Evolutionary conservation across 1,140 invertebrate species (phyloP).

Genomic region (Formica exsecta): DNA sequence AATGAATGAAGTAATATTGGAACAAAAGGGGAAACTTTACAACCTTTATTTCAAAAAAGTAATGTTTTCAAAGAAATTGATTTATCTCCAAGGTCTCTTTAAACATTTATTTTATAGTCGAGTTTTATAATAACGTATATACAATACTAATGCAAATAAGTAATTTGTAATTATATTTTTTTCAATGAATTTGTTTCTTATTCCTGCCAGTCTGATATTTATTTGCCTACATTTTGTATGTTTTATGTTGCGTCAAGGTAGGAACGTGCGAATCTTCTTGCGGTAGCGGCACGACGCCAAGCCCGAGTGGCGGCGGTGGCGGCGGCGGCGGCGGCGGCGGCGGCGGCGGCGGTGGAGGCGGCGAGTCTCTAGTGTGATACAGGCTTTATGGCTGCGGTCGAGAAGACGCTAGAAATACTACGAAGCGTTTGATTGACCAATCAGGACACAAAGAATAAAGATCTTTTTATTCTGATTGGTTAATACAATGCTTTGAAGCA

Average conservation of each 20-base stretch:
- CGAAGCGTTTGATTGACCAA: too few species aligned
- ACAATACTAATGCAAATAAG: background rate
- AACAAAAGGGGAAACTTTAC: too few species aligned
- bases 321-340: slow-evolving; percentile 84
- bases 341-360: slow-evolving; percentile 84
- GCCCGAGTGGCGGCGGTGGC: slow-evolving; percentile 81
- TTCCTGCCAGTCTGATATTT: background rate
- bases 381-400: too few species aligned
- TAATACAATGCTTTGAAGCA: too few species aligned
- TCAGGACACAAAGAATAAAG: too few species aligned
- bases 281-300: slow-evolving; percentile 83
- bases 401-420: too few species aligned
- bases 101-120: background rate
- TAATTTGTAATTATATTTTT: background rate
- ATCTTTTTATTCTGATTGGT: too few species aligned
- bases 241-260: slow-evolving; percentile 73
- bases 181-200: background rate
- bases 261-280: slow-evolving; percentile 85
- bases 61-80: background rate
- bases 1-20: too few species aligned
- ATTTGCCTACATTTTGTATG: background rate
- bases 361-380: too few species aligned
- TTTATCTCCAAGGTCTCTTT: background rate
- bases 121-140: background rate
- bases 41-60: background rate